Evolutionary conservation across 92 coral and sea anemone species (phyloP).

Genomic region (Porites divaricata): DNA sequence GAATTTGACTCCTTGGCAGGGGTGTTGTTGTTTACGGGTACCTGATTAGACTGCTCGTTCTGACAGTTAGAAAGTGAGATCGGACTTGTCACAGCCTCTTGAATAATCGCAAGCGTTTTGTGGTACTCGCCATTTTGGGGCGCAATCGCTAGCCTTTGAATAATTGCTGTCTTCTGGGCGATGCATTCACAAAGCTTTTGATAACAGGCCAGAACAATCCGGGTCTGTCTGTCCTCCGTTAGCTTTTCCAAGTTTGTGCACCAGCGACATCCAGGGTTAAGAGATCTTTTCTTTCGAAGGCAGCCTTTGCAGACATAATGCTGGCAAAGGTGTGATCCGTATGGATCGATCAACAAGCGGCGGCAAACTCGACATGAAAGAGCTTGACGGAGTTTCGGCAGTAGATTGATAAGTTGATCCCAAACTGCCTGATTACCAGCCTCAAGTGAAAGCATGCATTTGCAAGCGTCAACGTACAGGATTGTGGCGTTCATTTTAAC

Average conservation of each 20-base stretch:
- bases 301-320: conserved; percentile 96
- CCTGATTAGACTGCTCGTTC: conserved; percentile 32
- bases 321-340: conserved; percentile 88
- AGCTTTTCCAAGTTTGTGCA: conserved; percentile 89
- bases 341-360: conserved; percentile 90
- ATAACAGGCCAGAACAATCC: conserved; percentile 93
- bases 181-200: conserved; percentile 91
- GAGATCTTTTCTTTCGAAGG: conserved; percentile 87
- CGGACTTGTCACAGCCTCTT: conserved; percentile 88
- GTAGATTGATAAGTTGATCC: conserved; percentile 79
- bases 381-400: conserved; percentile 92
- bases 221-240: conserved; percentile 83
- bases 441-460: conserved; percentile 83
- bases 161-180: conserved; percentile 61
- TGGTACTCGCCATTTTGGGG: conserved; percentile 89
- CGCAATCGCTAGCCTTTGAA: conserved; percentile 45
- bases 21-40: conserved; percentile 24
- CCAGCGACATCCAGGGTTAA: conserved; percentile 98
- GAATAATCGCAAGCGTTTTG: conserved; percentile 77
- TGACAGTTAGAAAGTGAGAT: conserved; percentile 58
- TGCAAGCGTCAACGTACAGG: conserved; percentile 96
- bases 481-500: conserved; percentile 86
- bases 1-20: conserved; percentile 17
- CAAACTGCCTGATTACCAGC: conserved; percentile 68
- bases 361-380: conserved; percentile 98